Evolutionary conservation across 2,113 vertebrate genomes (phyloP).

Genomic region (Falco punctatus): DNA sequence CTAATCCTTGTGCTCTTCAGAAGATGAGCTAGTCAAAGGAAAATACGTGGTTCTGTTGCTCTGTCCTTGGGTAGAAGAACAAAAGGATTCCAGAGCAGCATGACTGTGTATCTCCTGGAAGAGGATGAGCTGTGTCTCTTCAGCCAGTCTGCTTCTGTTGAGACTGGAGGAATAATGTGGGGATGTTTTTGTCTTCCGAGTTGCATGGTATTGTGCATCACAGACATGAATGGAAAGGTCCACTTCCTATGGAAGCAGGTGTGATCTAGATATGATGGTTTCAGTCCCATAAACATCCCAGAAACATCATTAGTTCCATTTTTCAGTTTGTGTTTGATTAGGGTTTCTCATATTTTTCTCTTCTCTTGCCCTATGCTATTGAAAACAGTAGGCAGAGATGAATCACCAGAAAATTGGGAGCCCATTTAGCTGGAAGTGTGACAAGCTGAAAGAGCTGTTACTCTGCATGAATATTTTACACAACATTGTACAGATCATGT

Average conservation of each 20-base stretch:
- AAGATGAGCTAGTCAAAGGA: not conserved
- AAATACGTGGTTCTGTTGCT: not conserved
- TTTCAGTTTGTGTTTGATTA: not conserved
- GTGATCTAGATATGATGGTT: not conserved
- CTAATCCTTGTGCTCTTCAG: not conserved
- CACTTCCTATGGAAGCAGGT: not conserved
- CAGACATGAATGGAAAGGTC: not conserved
- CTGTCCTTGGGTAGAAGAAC: not conserved
- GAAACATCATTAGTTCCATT: not conserved
- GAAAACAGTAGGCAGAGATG: slow-evolving; percentile 48
- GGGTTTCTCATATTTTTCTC: not conserved
- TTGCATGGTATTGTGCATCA: not conserved
- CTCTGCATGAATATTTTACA: slow-evolving; percentile 3
- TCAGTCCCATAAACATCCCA: not conserved
- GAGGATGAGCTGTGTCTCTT: not conserved
- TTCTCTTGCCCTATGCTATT: not conserved
- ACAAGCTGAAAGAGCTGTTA: slow-evolving; percentile 24
- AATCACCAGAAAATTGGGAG: slow-evolving; percentile 27
- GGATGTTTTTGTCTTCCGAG: not conserved
- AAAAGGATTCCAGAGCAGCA: not conserved
- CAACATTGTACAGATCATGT: not conserved
- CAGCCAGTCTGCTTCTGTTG: not conserved
- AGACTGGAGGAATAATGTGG: not conserved
- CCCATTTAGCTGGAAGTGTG: not conserved
- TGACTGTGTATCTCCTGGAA: not conserved